Conservation (phyloP, 2,113 vertebrate genomes). For the Pampusana beccarii region DNA sequence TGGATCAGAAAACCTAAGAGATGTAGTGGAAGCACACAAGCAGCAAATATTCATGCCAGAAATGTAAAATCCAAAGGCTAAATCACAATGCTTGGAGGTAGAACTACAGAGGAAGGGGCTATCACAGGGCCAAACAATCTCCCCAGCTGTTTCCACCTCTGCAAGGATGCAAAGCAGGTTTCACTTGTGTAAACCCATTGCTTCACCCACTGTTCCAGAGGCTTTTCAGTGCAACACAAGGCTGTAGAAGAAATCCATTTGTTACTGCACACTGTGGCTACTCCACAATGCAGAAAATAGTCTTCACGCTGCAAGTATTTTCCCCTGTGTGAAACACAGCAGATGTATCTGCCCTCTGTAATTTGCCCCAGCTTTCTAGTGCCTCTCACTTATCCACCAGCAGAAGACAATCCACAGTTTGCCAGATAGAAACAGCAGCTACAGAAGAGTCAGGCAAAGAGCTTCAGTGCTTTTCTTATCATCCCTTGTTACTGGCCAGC, state of each 20-base stretch:
- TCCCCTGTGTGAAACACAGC: background rate
- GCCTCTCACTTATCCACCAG: background rate
- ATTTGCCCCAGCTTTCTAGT: background rate
- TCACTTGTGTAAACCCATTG: background rate
- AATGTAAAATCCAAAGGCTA: background rate
- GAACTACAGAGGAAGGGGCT: background rate
- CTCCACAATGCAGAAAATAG: background rate
- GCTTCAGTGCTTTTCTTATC: background rate
- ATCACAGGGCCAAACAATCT: background rate
- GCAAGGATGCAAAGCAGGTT: background rate
- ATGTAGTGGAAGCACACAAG: background rate
- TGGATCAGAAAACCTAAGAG: background rate
- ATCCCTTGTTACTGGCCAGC: background rate
- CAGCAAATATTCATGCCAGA: background rate
- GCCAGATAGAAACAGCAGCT: background rate
- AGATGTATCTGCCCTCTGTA: background rate
- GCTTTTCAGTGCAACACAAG: background rate
- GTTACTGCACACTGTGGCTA: fast-evolving
- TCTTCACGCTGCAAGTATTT: background rate
- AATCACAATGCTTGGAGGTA: background rate
- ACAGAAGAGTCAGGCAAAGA: background rate
- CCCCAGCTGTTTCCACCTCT: background rate
- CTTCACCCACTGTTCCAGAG: background rate
- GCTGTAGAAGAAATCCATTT: background rate
- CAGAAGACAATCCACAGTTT: background rate